Base-by-base conservation (phyloP, 2,888 invertebrate species). In the Dryadula phaetusa region DNA sequence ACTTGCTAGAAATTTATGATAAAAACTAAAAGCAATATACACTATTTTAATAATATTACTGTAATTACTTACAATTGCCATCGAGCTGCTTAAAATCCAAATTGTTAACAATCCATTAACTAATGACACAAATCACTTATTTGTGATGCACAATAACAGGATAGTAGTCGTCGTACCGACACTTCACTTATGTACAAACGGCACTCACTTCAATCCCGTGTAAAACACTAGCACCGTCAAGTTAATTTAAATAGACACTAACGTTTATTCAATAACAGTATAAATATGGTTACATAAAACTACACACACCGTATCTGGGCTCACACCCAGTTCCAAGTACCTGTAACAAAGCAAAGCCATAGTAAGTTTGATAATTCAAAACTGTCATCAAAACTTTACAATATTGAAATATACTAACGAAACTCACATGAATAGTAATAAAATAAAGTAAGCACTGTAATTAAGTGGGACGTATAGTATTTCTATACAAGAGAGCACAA, bases 261-360 rank as follows among this genome's bases (percentile, higher is more conserved):
- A 66, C 63, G 67, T 71, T 65, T 67, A 65, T 70, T 70, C 64
- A 67, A 72, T 67, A 66, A 62, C 37, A 75, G 72, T 74, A 73
- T 75, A 75, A 83, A 83, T 84, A 86, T 84, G 86, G 88, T 92
- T 91, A 90, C 86, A 91, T 90, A 90, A 91, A 92, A 88, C 86
- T 86, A 88, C 87, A 88, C 89, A 83, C 69, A 64, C 82, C 84
- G 87, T 88, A 90, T 87, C 90, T 88, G 87, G 86, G 90, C 84
- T 90, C 91, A 91, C 91, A 92, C 91, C 91, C 90, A 87, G 87
- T 85, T 87, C 87, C 87, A 65, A 84, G 86, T 92, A 91, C 92
- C 92, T 92, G 91, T 84, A 92, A 92, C 89, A 90, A 92, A 89
- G 91, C 91, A 92, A 90, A 90, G 90, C 89, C 79, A 78, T 82